Conservation (phyloP, 2,113 vertebrate genomes). For the Mus pahari region DNA sequence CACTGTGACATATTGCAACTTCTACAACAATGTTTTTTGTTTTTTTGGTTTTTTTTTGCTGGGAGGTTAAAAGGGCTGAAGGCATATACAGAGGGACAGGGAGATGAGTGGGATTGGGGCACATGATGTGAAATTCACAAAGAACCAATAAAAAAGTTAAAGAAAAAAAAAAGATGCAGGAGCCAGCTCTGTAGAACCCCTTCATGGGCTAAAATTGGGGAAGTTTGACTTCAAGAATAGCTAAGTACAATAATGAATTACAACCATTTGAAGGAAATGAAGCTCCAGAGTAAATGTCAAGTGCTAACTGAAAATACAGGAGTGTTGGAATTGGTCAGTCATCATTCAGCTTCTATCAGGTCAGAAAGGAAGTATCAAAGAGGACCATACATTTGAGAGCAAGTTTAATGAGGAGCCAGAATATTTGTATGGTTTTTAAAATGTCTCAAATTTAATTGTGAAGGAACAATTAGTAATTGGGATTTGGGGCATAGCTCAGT, state of each 20-base stretch:
- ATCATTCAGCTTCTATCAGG: background rate
- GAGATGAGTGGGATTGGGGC: background rate
- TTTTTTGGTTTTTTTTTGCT: background rate
- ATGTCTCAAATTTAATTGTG: background rate
- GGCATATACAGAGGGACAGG: background rate
- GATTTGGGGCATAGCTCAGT: background rate
- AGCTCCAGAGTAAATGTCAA: constrained; percentile 12
- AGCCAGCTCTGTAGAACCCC: background rate
- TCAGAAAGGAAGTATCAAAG: background rate
- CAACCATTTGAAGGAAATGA: background rate
- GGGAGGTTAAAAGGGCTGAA: background rate
- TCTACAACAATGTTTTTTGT: background rate
- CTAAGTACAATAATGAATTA: constrained; percentile 22
- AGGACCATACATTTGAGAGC: background rate
- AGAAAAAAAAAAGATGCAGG: background rate
- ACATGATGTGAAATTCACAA: background rate
- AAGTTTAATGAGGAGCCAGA: background rate
- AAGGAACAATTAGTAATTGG: constrained; percentile 26
- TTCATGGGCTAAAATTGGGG: background rate
- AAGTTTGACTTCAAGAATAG: background rate
- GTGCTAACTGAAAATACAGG: background rate
- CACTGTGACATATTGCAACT: background rate
- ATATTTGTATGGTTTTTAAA: constrained; percentile 37
- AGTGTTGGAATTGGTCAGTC: background rate
- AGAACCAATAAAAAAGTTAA: background rate